Percentiles rank a stretch among this genome's conserved stretches.
These are phyloP conservation scores for Eulithis testata DNA, from an alignment of 2,888 invertebrate genomes.

Conservation along the genomic window DNA sequence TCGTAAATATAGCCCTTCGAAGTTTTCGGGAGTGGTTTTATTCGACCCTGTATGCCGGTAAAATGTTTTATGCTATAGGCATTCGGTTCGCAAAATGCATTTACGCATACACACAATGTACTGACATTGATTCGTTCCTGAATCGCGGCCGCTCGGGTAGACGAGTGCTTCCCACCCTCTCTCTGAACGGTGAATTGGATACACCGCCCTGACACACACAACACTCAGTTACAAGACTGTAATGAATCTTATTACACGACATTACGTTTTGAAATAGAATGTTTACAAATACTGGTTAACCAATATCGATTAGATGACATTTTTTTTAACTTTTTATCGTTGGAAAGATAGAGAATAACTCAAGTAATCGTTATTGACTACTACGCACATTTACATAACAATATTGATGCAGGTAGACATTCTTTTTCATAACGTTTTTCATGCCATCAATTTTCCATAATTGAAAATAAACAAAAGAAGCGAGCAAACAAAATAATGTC, in stretches of 20 bases:
- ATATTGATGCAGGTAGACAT: not conserved
- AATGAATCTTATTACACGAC: slow-evolving; percentile 22
- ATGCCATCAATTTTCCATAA: slow-evolving; percentile 35
- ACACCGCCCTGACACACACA: slow-evolving; percentile 83
- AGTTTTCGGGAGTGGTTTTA: too few species aligned
- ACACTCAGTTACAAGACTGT: slow-evolving; percentile 57
- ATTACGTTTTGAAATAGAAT: slow-evolving; percentile 28
- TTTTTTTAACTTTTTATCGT: too few species aligned
- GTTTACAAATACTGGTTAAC: not conserved
- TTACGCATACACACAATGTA: slow-evolving; percentile 47
- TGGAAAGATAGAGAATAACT: not conserved
- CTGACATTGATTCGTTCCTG: slow-evolving; percentile 88
- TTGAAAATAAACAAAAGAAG: slow-evolving; percentile 65
- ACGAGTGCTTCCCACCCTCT: slow-evolving; percentile 94
- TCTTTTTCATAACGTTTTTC: slow-evolving; percentile 23
- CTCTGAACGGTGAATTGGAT: slow-evolving; percentile 93
- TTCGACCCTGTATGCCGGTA: not conserved
- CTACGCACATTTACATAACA: too few species aligned
- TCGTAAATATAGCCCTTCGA: too few species aligned
- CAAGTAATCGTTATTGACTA: not conserved
- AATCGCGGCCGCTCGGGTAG: slow-evolving; percentile 95
- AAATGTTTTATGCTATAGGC: not conserved
- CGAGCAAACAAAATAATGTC: slow-evolving; percentile 70
- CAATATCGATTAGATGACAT: too few species aligned
- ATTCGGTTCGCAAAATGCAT: slow-evolving; percentile 20